Percentiles rank a stretch among this genome's conserved stretches.
These are phyloP conservation scores for Folsomia manolachei DNA, from an alignment of 2,888 invertebrate genomes.

Conservation along the genomic window DNA sequence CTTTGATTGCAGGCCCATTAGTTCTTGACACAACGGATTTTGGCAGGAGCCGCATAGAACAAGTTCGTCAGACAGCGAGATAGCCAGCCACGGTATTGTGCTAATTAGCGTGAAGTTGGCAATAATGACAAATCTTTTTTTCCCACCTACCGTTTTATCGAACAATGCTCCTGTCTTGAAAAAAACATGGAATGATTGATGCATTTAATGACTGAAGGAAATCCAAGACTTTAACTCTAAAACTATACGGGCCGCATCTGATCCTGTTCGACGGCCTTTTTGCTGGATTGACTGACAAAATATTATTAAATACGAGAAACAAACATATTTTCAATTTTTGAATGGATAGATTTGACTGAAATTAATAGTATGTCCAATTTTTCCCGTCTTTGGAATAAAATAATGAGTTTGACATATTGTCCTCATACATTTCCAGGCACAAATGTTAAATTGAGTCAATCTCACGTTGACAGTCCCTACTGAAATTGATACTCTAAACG, in stretches of 20 bases:
- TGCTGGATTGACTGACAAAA: not conserved
- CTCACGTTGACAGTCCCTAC: not conserved
- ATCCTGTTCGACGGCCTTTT: not conserved
- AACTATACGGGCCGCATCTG: too few species aligned
- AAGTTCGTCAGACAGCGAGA: not conserved
- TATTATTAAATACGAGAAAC: not conserved
- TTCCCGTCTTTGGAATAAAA: not conserved
- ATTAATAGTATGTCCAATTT: not conserved
- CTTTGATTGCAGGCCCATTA: slow-evolving; percentile 12
- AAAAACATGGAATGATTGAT: slow-evolving; percentile 13
- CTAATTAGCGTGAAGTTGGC: slow-evolving; percentile 17
- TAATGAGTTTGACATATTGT: not conserved
- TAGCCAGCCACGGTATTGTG: not conserved
- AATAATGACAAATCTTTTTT: slow-evolving; percentile 27
- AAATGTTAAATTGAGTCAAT: not conserved
- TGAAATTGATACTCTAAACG: not conserved
- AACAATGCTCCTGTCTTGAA: slow-evolving; percentile 13
- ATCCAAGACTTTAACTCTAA: not conserved
- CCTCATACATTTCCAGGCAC: not conserved
- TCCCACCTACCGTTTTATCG: slow-evolving; percentile 26
- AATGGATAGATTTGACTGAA: not conserved
- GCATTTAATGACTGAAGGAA: slow-evolving; percentile 3
- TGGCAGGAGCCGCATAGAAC: too few species aligned
- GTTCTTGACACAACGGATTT: not conserved
- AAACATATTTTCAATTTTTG: not conserved